Evolutionary conservation across 2,113 vertebrate genomes (phyloP).

Genomic region (Corvus cornix): DNA sequence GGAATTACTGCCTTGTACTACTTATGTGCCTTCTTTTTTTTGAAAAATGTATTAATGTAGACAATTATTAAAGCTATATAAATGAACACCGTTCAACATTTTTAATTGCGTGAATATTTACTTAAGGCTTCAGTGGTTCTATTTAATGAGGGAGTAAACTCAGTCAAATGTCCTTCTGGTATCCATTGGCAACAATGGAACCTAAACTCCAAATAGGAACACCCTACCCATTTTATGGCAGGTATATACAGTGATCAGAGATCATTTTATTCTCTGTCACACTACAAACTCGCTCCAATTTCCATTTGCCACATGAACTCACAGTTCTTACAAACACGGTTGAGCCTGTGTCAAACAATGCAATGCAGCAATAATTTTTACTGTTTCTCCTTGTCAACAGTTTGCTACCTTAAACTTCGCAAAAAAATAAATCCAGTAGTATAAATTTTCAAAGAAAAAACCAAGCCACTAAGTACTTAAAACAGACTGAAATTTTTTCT

Average conservation of each 20-base stretch:
- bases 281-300: not conserved
- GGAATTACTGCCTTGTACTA: not conserved
- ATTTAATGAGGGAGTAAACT: not conserved
- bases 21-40: not conserved
- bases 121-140: not conserved
- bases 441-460: not conserved
- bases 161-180: not conserved
- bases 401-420: not conserved
- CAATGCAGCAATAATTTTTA: not conserved
- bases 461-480: not conserved
- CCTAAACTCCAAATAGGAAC: not conserved
- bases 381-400: not conserved
- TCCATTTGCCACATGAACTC: not conserved
- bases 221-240: not conserved
- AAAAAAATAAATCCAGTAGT: not conserved
- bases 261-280: not conserved
- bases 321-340: not conserved
- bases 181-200: not conserved
- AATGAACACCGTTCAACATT: not conserved
- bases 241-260: not conserved
- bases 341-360: not conserved
- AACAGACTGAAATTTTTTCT: not conserved
- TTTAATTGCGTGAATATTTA: not conserved
- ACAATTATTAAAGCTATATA: not conserved
- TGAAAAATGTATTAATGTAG: not conserved